Evolutionary conservation across 2,113 vertebrate species (phyloP).

Genomic region (Nothobranchius furzeri): DNA sequence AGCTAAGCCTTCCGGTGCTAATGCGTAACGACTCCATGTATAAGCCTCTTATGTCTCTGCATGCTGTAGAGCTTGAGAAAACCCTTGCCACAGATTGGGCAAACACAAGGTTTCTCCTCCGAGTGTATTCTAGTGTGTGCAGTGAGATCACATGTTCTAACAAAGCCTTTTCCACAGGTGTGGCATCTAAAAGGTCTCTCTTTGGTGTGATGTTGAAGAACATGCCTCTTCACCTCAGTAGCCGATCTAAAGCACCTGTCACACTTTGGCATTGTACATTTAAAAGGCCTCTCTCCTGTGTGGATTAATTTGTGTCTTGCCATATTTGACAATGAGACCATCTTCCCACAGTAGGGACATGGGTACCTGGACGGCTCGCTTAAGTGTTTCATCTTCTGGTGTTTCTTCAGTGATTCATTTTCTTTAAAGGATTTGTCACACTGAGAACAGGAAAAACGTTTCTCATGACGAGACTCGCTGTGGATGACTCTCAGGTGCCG

Average conservation of each 20-base stretch:
- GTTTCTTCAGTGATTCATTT: constrained; percentile 53
- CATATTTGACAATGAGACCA: constrained; percentile 26
- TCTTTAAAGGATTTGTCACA: constrained; percentile 62
- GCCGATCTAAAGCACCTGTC: constrained; percentile 48
- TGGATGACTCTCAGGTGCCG: constrained; percentile 59
- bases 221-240: constrained; percentile 56
- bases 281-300: constrained; percentile 60
- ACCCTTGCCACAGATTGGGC: constrained; percentile 54
- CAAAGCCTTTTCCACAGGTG: constrained; percentile 57
- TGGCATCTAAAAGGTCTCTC: constrained; percentile 58
- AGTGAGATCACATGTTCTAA: constrained; percentile 33
- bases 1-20: not conserved
- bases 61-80: constrained; percentile 56
- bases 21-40: constrained; percentile 27
- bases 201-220: constrained; percentile 36
- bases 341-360: constrained; percentile 59
- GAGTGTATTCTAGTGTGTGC: constrained; percentile 44
- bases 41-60: constrained; percentile 54
- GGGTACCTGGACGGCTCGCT: constrained; percentile 34
- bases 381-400: constrained; percentile 58
- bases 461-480: constrained; percentile 37
- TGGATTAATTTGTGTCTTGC: constrained; percentile 62
- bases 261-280: constrained; percentile 48
- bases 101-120: constrained; percentile 55
- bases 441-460: constrained; percentile 41